Evolutionary conservation across 2,113 vertebrate genomes (phyloP).

Genomic region (Bagarius yarrelli): DNA sequence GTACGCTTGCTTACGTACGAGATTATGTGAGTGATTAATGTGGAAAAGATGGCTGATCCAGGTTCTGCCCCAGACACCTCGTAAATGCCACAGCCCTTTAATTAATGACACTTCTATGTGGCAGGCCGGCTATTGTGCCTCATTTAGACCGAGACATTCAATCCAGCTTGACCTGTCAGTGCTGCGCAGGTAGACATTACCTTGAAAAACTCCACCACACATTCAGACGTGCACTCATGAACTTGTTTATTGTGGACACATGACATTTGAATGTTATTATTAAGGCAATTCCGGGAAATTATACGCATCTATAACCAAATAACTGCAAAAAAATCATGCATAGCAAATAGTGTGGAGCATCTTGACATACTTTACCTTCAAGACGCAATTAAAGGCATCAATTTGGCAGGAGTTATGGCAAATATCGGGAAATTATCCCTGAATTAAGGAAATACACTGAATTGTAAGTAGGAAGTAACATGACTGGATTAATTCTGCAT

Average conservation of each 20-base stretch:
- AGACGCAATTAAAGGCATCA: not conserved
- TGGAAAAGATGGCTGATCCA: slow-evolving; percentile 75
- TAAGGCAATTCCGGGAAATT: not conserved
- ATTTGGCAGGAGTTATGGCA: not conserved
- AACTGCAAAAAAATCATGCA: not conserved
- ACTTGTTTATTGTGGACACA: slow-evolving; percentile 15
- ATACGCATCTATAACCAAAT: not conserved
- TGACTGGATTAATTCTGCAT: not conserved
- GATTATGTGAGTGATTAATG: slow-evolving; percentile 87
- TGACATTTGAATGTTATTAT: not conserved
- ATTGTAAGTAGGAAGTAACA: not conserved
- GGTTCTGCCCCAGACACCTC: slow-evolving; percentile 81
- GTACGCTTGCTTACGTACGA: slow-evolving; percentile 26
- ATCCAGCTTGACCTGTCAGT: slow-evolving; percentile 35
- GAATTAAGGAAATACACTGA: not conserved
- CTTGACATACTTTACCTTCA: not conserved
- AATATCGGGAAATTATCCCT: not conserved
- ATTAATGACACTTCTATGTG: slow-evolving; percentile 80
- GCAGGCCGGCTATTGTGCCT: slow-evolving; percentile 58
- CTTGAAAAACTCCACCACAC: slow-evolving; percentile 1
- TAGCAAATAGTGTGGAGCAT: not conserved
- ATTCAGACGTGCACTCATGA: not conserved
- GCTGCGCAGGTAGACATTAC: slow-evolving; percentile 28
- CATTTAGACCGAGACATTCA: slow-evolving; percentile 49
- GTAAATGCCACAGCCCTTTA: slow-evolving; percentile 80